Percentiles rank a stretch among this genome's conserved stretches.
These are phyloP conservation scores for Scolopax bukidnonensis DNA, from an alignment of 2,797 vertebrate genomes.

Conservation along the genomic window DNA sequence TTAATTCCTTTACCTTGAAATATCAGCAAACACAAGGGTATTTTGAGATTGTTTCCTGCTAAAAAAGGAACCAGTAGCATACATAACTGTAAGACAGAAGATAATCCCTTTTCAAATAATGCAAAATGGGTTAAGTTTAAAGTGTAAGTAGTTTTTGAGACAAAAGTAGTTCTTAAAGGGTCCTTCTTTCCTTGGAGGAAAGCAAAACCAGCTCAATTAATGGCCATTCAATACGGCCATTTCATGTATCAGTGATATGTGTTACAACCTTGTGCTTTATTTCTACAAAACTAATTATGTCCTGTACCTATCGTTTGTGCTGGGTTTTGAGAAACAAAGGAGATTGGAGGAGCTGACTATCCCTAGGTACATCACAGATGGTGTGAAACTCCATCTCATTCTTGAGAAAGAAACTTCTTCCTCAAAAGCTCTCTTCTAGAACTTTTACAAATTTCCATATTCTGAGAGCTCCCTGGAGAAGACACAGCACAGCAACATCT, in stretches of 20 bases:
- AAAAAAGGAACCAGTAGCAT: conserved; percentile 59
- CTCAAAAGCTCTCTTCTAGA: background rate
- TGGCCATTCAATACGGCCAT: background rate
- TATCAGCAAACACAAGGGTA: conserved; percentile 71
- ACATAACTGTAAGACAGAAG: conserved; percentile 44
- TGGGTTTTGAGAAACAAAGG: background rate
- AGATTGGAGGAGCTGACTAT: background rate
- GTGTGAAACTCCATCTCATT: background rate
- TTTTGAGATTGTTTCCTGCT: conserved; percentile 67
- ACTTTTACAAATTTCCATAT: background rate
- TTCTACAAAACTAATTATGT: background rate
- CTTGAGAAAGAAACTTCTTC: background rate
- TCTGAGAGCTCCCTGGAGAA: background rate
- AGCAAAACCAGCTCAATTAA: conserved; percentile 21
- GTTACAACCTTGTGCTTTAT: background rate
- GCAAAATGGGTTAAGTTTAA: conserved; percentile 42
- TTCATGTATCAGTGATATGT: background rate
- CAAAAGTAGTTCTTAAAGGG: background rate
- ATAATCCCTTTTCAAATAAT: conserved; percentile 60
- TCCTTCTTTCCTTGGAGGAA: conserved; percentile 5
- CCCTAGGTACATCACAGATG: background rate
- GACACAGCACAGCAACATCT: background rate
- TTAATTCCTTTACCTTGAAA: conserved; percentile 79
- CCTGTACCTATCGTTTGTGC: background rate
- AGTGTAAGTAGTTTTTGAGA: conserved; percentile 14